A percentile compares a stretch with the other conserved stretches of the same genome.
Conservation (phyloP, 2,888 invertebrate species). For the Drosophila pseudotalamancana region DNA sequence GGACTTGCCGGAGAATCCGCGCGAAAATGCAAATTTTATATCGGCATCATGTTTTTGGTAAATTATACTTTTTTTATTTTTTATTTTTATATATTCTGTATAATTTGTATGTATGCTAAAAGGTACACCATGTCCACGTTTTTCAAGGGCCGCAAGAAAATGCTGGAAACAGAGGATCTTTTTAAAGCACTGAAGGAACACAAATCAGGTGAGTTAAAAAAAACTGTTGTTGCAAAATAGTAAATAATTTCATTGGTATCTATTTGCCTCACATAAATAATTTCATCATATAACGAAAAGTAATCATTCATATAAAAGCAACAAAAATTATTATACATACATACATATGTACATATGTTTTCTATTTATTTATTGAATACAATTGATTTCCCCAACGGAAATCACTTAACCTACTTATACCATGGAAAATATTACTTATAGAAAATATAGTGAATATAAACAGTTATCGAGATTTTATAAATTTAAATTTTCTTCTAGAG, state of each 20-base stretch:
- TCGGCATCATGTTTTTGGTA: conserved; percentile 88
- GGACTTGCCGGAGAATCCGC: conserved; percentile 86
- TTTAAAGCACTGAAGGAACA: conserved; percentile 89
- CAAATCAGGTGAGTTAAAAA: conserved; percentile 85
- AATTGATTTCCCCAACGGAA: conserved; percentile 37
- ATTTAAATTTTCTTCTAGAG: too few species aligned
- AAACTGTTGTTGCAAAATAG: not conserved
- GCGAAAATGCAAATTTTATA: conserved; percentile 86
- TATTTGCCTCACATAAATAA: not conserved
- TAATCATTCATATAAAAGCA: too few species aligned
- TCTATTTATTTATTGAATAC: not conserved
- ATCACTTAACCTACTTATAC: too few species aligned
- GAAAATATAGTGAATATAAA: not conserved
- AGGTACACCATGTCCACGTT: conserved; percentile 92
- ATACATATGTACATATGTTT: not conserved
- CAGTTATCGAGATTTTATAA: too few species aligned
- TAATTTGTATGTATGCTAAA: conserved; percentile 20
- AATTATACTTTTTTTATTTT: too few species aligned
- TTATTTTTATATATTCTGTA: not conserved
- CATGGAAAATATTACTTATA: not conserved
- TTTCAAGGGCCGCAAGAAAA: conserved; percentile 89
- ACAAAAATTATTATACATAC: not conserved
- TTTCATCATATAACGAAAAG: conserved; percentile 4
- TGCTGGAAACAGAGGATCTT: conserved; percentile 90
- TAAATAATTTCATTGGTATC: not conserved